A percentile compares a stretch with the other conserved stretches of the same genome.
Evolutionary conservation across 1,140 invertebrate genomes (phyloP).

Genomic region (Branchinecta lindahli): DNA sequence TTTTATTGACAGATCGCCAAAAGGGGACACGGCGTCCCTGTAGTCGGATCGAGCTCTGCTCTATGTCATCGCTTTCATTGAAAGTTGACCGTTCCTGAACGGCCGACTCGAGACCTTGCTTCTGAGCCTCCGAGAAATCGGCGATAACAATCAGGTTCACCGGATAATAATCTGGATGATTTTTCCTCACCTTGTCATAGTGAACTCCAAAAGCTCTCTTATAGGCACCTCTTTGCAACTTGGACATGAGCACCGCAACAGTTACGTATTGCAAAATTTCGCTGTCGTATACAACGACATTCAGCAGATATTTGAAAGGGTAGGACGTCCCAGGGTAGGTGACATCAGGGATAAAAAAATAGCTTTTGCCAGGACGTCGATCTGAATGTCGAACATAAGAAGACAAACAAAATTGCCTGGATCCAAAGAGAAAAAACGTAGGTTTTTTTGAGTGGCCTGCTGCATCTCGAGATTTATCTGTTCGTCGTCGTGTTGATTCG

Average conservation of each 20-base stretch:
- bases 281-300: constrained; percentile 5
- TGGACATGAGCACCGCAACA: constrained; percentile 3
- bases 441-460: constrained; percentile 7
- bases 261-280: constrained; percentile 5
- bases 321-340: constrained; percentile 3
- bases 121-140: constrained; percentile 4
- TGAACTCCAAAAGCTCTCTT: constrained; percentile 5
- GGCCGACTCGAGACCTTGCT: constrained; percentile 7
- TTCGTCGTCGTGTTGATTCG: constrained; percentile 4
- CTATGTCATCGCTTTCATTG: constrained; percentile 5
- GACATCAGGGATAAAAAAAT: constrained; percentile 6
- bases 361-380: constrained; percentile 7
- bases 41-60: constrained; percentile 4
- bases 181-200: neutral
- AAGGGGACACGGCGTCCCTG: neutral
- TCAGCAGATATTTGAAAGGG: constrained; percentile 1
- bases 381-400: constrained; percentile 5
- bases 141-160: constrained; percentile 8
- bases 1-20: constrained; percentile 8
- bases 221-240: constrained; percentile 1
- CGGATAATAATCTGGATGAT: constrained; percentile 4
- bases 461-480: constrained; percentile 5
- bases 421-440: constrained; percentile 8
- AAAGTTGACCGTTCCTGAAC: constrained; percentile 1
- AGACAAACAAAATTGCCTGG: constrained; percentile 5